phyloP scores from a whole-genome alignment of 2,888 invertebrate genomes.

The Allygus modestus region DNA sequence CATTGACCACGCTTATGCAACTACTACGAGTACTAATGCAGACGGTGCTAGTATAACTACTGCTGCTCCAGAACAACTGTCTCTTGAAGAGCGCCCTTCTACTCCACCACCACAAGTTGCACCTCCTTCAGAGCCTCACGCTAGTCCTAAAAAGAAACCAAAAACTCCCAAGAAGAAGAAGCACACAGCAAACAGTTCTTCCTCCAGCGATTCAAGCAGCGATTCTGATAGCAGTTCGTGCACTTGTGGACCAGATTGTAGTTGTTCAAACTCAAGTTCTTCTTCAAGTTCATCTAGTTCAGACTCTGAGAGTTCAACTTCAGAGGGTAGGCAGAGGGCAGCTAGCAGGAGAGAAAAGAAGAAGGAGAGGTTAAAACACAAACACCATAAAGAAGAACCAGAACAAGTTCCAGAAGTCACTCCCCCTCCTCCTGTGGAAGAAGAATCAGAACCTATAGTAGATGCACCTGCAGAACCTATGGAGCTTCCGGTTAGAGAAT shows the following conservation, averaged over 20 bases:
- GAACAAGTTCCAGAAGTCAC: conserved; percentile 20
- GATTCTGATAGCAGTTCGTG: conserved; percentile 87
- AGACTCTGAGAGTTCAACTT: conserved; percentile 80
- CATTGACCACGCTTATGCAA: conserved; percentile 75
- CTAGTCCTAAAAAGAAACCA: conserved; percentile 74
- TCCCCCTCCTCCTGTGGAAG: conserved; percentile 73
- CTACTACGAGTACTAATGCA: conserved; percentile 51
- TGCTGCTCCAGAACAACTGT: conserved; percentile 32
- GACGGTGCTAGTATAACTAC: conserved; percentile 42
- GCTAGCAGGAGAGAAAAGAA: conserved; percentile 76
- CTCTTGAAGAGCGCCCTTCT: conserved; percentile 24
- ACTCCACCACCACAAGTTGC: conserved; percentile 49
- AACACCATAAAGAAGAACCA: conserved; percentile 65
- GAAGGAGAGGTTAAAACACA: conserved; percentile 75
- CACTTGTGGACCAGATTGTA: conserved; percentile 90
- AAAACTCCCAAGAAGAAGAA: conserved; percentile 77
- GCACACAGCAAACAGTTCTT: conserved; percentile 76
- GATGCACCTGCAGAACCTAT: conserved; percentile 75
- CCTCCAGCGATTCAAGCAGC: conserved; percentile 87
- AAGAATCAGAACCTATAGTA: conserved; percentile 73
- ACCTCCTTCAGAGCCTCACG: conserved; percentile 1
- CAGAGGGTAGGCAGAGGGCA: conserved; percentile 77
- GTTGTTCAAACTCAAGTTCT: conserved; percentile 86
- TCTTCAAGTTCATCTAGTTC: conserved; percentile 80
- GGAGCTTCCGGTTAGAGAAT: conserved; percentile 85